Percentiles rank a stretch among this genome's conserved stretches.
Conservation (phyloP, 2,113 vertebrate genomes). For the Spheniscus mendiculus region DNA sequence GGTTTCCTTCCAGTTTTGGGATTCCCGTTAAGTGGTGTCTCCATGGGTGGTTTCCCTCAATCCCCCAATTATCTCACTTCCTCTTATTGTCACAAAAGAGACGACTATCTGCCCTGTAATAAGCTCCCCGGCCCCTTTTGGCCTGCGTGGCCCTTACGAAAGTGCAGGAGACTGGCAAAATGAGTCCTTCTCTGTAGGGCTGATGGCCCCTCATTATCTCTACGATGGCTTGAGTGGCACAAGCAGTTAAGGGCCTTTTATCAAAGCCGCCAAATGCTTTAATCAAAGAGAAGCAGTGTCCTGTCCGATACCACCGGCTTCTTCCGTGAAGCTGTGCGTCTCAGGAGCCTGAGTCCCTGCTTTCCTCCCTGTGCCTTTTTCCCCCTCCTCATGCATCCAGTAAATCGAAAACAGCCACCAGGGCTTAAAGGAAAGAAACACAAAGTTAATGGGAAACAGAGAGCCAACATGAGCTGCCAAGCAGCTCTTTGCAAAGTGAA, state of each 20-base stretch:
- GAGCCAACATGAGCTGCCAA: not conserved
- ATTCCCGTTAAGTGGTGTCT: slow-evolving; percentile 75
- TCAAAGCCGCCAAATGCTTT: slow-evolving; percentile 68
- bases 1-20: slow-evolving; percentile 80
- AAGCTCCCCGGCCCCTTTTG: not conserved
- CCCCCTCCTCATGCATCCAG: not conserved
- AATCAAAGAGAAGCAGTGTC: slow-evolving; percentile 31
- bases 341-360: not conserved
- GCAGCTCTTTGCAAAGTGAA: slow-evolving; percentile 39
- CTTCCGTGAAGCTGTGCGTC: not conserved
- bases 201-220: slow-evolving; percentile 72
- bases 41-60: slow-evolving; percentile 75
- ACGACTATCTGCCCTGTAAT: slow-evolving; percentile 57
- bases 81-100: slow-evolving; percentile 76
- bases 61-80: slow-evolving; percentile 78
- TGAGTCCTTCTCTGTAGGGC: not conserved
- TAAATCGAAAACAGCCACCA: slow-evolving; percentile 27
- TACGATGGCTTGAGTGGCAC: slow-evolving; percentile 24
- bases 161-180: not conserved
- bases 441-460: slow-evolving; percentile 59
- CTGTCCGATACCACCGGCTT: slow-evolving; percentile 2
- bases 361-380: not conserved
- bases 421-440: slow-evolving; percentile 1
- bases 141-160: not conserved
- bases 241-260: slow-evolving; percentile 69